Percentiles rank a stretch among this genome's conserved stretches.
Conservation (phyloP, 2,113 vertebrate genomes). For the Podarcis muralis region DNA sequence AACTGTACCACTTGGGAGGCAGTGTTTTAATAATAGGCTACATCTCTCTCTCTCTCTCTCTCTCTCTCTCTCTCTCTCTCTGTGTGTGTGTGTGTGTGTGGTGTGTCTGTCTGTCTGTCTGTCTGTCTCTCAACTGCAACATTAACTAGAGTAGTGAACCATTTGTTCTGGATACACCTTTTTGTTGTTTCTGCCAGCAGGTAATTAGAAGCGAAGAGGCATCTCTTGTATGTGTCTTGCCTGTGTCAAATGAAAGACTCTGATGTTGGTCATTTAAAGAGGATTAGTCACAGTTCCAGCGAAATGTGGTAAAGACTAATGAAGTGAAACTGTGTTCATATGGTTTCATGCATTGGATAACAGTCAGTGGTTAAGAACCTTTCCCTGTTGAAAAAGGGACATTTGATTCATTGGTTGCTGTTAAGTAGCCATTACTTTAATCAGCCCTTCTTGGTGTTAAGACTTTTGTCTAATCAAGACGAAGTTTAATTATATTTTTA, state of each 20-base stretch:
- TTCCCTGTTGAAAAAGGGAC: constrained; percentile 34
- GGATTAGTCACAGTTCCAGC: constrained; percentile 61
- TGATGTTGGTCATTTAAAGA: constrained; percentile 60
- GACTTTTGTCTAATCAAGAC: constrained; percentile 32
- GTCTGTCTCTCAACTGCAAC: not conserved
- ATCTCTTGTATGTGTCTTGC: constrained; percentile 11
- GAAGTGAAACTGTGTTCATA: constrained; percentile 52
- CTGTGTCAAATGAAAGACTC: constrained; percentile 54
- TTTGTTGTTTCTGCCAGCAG: constrained; percentile 49
- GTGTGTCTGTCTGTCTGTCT: too few relatives aligned
- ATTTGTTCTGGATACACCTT: not conserved
- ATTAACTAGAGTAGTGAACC: not conserved
- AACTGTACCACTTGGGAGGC: accelerated
- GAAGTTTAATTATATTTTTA: constrained; percentile 35
- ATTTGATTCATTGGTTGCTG: constrained; percentile 43
- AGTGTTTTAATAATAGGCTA: not conserved
- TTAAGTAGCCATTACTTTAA: constrained; percentile 43
- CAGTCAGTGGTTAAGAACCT: constrained; percentile 34
- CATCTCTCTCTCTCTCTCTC: too few relatives aligned
- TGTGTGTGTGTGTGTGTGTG: too few relatives aligned
- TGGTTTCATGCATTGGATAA: constrained; percentile 54
- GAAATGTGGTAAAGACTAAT: constrained; percentile 49
- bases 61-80: too few relatives aligned
- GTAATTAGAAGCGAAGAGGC: constrained; percentile 24
- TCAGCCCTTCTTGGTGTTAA: constrained; percentile 46